Evolutionary conservation across 2,888 invertebrate genomes (phyloP).

Genomic region (Synergus japonicus): DNA sequence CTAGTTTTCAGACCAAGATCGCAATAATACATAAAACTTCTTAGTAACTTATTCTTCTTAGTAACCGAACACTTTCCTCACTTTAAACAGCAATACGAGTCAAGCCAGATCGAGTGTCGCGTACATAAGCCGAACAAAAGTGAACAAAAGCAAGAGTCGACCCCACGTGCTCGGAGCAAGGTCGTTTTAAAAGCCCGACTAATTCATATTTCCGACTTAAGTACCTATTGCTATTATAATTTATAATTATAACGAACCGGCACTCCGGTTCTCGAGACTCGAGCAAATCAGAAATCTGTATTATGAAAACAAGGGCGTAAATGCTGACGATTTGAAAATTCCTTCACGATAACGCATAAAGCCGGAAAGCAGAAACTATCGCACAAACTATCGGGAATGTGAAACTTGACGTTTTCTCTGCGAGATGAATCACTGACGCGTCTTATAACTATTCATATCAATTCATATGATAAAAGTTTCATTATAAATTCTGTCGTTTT

Average conservation of each 20-base stretch:
- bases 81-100: constrained; percentile 30
- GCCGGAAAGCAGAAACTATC: not conserved
- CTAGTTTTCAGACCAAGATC: constrained; percentile 6
- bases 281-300: not conserved
- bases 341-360: constrained; percentile 6
- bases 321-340: constrained; percentile 20
- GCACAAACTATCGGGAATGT: not conserved
- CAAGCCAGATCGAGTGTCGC: constrained; percentile 47
- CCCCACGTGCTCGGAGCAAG: constrained; percentile 46
- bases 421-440: not conserved
- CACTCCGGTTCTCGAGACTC: not conserved
- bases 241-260: not conserved
- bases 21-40: constrained; percentile 32
- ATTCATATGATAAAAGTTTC: not conserved
- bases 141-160: constrained; percentile 47
- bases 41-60: constrained; percentile 34
- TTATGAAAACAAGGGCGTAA: constrained; percentile 14
- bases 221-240: constrained; percentile 25
- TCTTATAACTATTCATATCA: not conserved
- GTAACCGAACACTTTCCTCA: constrained; percentile 48
- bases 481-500: not conserved
- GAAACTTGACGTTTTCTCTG: constrained; percentile 22
- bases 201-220: constrained; percentile 38
- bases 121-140: constrained; percentile 42
- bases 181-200: constrained; percentile 47